Conservation (phyloP, 2,797 vertebrate species). For the Peromyscus aztecus region DNA sequence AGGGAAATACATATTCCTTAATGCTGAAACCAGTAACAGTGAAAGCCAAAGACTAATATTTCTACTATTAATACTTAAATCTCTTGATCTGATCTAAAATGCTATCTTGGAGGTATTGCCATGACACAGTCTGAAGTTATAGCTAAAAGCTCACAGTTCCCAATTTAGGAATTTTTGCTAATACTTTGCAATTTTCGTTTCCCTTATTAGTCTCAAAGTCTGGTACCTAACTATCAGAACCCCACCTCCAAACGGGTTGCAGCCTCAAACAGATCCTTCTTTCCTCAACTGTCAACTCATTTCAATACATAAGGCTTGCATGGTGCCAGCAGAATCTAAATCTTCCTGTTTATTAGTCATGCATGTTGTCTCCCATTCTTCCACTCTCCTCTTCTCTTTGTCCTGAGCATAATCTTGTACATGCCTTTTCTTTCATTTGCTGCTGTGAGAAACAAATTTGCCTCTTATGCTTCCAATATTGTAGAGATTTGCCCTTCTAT, state of each 20-base stretch:
- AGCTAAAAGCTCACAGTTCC: background rate
- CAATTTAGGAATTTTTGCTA: background rate
- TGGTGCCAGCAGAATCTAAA: background rate
- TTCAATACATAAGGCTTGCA: background rate
- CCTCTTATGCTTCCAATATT: background rate
- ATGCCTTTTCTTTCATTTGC: background rate
- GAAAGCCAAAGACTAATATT: background rate
- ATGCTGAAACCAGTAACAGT: background rate
- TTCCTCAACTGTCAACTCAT: background rate
- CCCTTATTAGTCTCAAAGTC: background rate
- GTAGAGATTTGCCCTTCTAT: background rate
- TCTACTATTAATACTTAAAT: background rate
- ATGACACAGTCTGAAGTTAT: background rate
- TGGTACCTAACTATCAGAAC: background rate
- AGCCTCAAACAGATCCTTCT: background rate
- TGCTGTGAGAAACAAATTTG: background rate
- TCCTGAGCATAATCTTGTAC: background rate
- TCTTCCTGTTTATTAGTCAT: background rate
- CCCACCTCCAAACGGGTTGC: too few species aligned
- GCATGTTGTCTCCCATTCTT: fast-evolving
- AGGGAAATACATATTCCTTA: background rate
- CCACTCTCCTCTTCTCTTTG: background rate
- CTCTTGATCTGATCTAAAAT: background rate
- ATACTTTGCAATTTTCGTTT: background rate
- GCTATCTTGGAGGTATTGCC: background rate